Evolutionary conservation across 2,797 vertebrate species (phyloP).

Genomic region (Gadopsis marmoratus): DNA sequence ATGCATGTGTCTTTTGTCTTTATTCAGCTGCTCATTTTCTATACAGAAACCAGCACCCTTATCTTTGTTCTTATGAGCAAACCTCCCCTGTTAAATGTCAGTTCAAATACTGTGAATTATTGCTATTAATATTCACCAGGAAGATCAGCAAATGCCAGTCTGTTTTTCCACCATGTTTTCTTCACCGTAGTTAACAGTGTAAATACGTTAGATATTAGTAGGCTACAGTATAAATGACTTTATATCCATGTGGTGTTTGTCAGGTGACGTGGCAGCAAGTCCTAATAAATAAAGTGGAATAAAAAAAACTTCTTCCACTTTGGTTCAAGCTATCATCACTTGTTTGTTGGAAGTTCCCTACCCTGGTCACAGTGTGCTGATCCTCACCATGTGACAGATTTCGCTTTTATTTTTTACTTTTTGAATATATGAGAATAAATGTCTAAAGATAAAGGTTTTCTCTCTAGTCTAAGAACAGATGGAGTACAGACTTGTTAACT

Average conservation of each 20-base stretch:
- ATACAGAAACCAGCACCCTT: slow-evolving; percentile 1
- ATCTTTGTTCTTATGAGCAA: slow-evolving; percentile 12
- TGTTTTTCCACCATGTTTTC: not conserved
- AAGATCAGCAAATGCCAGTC: not conserved
- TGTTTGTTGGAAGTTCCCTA: not conserved
- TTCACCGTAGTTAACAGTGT: not conserved
- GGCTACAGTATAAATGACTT: not conserved
- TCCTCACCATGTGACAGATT: slow-evolving; percentile 10
- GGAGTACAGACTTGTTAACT: not conserved
- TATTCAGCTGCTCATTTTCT: slow-evolving; percentile 19
- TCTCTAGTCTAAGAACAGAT: no score
- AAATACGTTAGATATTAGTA: not conserved
- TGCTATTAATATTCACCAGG: not conserved
- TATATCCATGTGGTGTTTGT: not conserved
- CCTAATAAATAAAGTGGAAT: not conserved
- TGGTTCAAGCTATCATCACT: not conserved
- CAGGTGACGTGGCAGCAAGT: not conserved
- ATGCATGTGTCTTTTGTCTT: not conserved
- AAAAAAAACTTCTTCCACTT: not conserved
- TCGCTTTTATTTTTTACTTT: slow-evolving; percentile 20
- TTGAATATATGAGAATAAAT: not conserved
- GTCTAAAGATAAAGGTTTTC: not conserved
- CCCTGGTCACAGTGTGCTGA: slow-evolving; percentile 14
- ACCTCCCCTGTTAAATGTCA: not conserved
- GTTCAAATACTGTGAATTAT: not conserved